phyloP scores from a whole-genome alignment of 1,140 invertebrate species.

The Platorchestia sp. region DNA sequence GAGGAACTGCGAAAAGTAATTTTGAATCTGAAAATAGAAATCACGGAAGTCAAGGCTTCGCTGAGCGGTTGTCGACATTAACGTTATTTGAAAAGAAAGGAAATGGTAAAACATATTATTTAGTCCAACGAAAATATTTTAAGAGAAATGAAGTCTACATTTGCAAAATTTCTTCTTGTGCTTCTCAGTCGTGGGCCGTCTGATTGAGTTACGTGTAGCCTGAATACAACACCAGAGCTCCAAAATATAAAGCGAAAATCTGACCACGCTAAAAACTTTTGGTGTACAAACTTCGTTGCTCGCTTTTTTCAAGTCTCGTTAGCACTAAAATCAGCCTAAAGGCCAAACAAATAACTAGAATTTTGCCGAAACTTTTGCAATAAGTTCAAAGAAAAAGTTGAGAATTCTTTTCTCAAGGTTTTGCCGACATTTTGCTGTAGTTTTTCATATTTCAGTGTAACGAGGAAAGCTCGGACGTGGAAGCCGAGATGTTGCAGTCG shows the following conservation, averaged over 20 bases:
- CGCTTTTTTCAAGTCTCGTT: slow-evolving; percentile 51
- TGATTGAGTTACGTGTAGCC: slow-evolving; percentile 48
- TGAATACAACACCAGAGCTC: not conserved
- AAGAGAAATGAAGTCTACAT: not conserved
- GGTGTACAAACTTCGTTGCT: slow-evolving; percentile 50
- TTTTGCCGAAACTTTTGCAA: slow-evolving; percentile 52
- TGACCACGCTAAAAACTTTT: slow-evolving; percentile 50
- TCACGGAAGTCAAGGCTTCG: not conserved
- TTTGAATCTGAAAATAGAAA: no score
- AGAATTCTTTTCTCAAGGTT: slow-evolving; percentile 46
- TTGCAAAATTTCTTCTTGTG: not conserved
- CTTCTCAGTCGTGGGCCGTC: not conserved
- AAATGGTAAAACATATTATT: not conserved
- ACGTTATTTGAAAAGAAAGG: not conserved
- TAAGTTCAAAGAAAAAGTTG: slow-evolving; percentile 52
- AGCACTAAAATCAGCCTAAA: slow-evolving; percentile 55
- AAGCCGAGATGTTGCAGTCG: slow-evolving; percentile 30
- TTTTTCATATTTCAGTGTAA: slow-evolving; percentile 48
- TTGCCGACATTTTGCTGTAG: slow-evolving; percentile 39
- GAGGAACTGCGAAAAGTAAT: no score
- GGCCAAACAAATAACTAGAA: slow-evolving; percentile 52
- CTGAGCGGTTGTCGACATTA: not conserved
- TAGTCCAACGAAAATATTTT: not conserved
- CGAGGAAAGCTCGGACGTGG: slow-evolving; percentile 4
- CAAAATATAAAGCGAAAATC: slow-evolving; percentile 50